Evolutionary conservation across 2,113 vertebrate genomes (phyloP), one percentile per base, ranked within the genome.

Genomic region (Hyperoodon ampullatus): DNA sequence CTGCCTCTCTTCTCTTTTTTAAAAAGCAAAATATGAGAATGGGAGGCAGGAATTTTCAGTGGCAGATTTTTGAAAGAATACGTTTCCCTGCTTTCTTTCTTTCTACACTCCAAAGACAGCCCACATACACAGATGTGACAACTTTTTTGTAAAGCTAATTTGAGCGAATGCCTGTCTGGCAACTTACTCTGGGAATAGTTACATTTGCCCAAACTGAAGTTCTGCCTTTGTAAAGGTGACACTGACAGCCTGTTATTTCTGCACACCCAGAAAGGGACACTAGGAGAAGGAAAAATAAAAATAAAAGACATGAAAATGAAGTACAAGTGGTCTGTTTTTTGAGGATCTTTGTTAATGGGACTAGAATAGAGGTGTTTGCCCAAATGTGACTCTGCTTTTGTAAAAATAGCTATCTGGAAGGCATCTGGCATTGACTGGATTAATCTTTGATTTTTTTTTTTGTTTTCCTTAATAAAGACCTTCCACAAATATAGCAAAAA

Each of bases 91-190:
- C 5, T 4, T 6, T 44, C 42, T 88, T 63, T 74, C 3, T 65
- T 83, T 11, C 35, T 97, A 13, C 70, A 13, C 39, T 97, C 7
- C 68, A 80, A 94, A 97, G 58, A 63, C 65, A 71, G 53, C 97
- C n/a, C 95, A 61, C 94, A 94, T 86, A 86, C 95, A 92, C 63
- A 97, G 85, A 95, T 39, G 21, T 74, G 97, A 91, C 21, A 84
- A 35, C 42, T 71, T 60, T 50, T 93, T 93, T 96, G 92, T 75
- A 42, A 95, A 97, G 96, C 94, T 92, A 85, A 90, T 97, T 98
- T 98, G 85, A 94, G 87, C 88, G 14, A 97, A 90, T 39, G 47
- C 90, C 33, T 96, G 47, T 95, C 95, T 98, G 94, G 68, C 95
- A 96, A 91, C 74, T 91, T 60, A 93, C 82, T 44, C 33, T 35